phyloP scores from a whole-genome alignment of 1,140 invertebrate species.

The Andrena cerasifolii region DNA sequence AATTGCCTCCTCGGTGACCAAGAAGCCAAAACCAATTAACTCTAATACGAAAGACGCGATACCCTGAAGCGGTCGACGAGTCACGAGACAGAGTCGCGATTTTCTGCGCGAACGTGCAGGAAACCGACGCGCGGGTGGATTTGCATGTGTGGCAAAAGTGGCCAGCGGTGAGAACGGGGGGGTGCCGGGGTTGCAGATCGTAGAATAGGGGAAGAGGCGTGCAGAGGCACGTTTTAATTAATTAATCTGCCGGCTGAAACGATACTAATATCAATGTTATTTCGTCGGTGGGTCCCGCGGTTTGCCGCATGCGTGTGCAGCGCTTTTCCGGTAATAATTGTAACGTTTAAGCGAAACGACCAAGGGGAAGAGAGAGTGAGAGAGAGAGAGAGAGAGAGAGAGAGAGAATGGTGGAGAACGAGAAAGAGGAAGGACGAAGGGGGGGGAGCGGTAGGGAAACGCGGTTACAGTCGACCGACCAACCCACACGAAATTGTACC shows the following conservation, averaged over 20 bases:
- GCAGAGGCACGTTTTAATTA: conserved; percentile 77
- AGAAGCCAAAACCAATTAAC: background rate
- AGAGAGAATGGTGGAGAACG: background rate
- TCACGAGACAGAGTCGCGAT: background rate
- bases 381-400: conserved; percentile 18
- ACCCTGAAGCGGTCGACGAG: background rate
- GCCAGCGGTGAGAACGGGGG: conserved; percentile 20
- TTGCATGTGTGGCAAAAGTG: conserved; percentile 10
- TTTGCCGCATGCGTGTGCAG: conserved; percentile 72
- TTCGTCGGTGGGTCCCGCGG: conserved; percentile 71
- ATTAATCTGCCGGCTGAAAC: conserved; percentile 77
- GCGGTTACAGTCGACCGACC: conserved; percentile 63
- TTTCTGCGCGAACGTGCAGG: conserved; percentile 5
- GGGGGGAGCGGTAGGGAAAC: conserved; percentile 41
- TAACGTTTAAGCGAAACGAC: conserved; percentile 65
- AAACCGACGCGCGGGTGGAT: background rate
- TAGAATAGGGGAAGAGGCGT: conserved; percentile 49
- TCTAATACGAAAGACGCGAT: background rate
- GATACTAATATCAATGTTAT: conserved; percentile 80
- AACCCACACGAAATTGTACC: conserved; percentile 72
- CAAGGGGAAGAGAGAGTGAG: conserved; percentile 18
- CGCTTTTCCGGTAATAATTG: conserved; percentile 72
- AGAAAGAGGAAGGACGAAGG: background rate
- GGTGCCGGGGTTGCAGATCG: background rate
- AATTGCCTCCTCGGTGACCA: conserved; percentile 16